Percentiles rank a stretch among this genome's conserved stretches.
Conservation (phyloP, 1,140 invertebrate species). For the Periplaneta americana region DNA sequence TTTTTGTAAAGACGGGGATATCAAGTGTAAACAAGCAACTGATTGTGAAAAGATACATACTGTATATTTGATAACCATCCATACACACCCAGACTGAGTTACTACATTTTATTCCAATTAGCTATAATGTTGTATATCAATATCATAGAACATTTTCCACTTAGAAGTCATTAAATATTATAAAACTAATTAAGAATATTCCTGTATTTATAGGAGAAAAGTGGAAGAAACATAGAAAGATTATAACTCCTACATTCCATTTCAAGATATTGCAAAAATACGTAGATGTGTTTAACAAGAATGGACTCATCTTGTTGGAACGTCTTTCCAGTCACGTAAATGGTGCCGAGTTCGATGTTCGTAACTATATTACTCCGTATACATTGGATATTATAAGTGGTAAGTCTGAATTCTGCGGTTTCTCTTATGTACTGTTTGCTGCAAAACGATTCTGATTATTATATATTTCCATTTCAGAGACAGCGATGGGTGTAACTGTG, state of each 20-base stretch:
- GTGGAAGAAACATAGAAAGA: slow-evolving; percentile 48
- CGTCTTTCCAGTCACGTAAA: slow-evolving; percentile 16
- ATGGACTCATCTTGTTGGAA: slow-evolving; percentile 39
- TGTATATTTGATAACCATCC: too few species aligned
- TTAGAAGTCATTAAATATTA: too few species aligned
- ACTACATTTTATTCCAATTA: too few species aligned
- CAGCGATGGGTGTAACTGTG: slow-evolving; percentile 75
- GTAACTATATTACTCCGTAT: slow-evolving; percentile 45
- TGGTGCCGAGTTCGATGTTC: slow-evolving; percentile 37
- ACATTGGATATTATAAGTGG: slow-evolving; percentile 58
- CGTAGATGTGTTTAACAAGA: slow-evolving; percentile 51
- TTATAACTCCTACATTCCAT: slow-evolving; percentile 61
- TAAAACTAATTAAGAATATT: not conserved
- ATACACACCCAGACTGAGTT: too few species aligned
- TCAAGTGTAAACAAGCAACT: too few species aligned
- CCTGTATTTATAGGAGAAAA: slow-evolving; percentile 32
- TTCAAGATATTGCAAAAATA: slow-evolving; percentile 60
- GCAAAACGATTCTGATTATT: not conserved
- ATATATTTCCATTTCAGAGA: slow-evolving; percentile 50
- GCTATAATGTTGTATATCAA: too few species aligned
- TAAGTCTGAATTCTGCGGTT: slow-evolving; percentile 29
- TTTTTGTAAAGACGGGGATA: too few species aligned
- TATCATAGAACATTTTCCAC: too few species aligned
- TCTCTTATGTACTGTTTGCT: not conserved
- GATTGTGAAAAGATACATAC: too few species aligned